Evolutionary conservation across 2,113 vertebrate species (phyloP).

Genomic region (Morone saxatilis): DNA sequence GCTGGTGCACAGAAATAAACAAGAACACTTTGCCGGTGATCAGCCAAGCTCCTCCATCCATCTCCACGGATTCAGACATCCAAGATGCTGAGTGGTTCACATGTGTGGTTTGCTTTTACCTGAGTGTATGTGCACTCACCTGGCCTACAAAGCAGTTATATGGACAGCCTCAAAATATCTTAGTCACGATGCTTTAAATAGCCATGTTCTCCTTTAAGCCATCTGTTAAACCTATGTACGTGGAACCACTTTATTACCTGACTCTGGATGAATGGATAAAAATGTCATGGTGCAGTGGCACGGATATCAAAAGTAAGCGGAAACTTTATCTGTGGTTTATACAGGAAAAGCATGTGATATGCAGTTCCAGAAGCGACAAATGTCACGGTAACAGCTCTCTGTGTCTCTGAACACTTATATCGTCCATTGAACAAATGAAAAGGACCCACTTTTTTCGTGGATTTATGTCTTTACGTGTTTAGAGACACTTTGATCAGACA

Average conservation of each 20-base stretch:
- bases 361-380: not conserved
- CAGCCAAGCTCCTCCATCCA: not conserved
- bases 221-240: not conserved
- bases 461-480: constrained; percentile 48
- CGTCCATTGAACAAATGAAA: not conserved
- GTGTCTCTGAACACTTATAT: not conserved
- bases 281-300: constrained; percentile 26
- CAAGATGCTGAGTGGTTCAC: constrained; percentile 9
- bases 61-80: not conserved
- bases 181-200: constrained; percentile 40
- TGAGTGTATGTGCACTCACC: constrained; percentile 41
- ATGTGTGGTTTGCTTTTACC: not conserved
- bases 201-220: not conserved
- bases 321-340: constrained; percentile 2
- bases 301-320: not conserved
- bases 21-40: not conserved
- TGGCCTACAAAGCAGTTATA: constrained; percentile 17
- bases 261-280: constrained; percentile 7
- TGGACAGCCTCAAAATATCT: constrained; percentile 30
- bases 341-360: constrained; percentile 11
- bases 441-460: constrained; percentile 26
- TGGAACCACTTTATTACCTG: constrained; percentile 10
- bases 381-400: not conserved
- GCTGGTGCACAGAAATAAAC: constrained; percentile 19
- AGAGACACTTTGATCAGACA: constrained; percentile 62